These are phyloP conservation scores for Echeneis naucrates DNA, from an alignment of 2,797 vertebrate genomes.

Conservation along the genomic window DNA sequence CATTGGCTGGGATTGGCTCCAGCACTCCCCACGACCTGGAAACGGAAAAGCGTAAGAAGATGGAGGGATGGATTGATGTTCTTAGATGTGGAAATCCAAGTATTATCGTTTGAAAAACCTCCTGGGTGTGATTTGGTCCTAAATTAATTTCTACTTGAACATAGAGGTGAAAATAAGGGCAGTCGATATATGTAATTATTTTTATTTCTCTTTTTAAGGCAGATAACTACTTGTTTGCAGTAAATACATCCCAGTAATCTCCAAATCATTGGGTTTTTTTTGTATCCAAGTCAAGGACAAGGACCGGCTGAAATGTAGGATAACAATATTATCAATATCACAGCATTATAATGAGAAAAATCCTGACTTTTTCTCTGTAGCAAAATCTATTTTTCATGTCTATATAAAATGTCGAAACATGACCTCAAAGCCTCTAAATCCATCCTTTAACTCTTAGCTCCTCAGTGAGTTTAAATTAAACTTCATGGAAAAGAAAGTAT, in stretches of 20 bases:
- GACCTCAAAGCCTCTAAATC: not conserved
- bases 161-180: not conserved
- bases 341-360: not conserved
- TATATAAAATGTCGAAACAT: not conserved
- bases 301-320: not conserved
- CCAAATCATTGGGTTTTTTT: not conserved
- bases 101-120: not conserved
- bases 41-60: too few relatives aligned
- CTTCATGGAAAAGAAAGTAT: not conserved
- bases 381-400: not conserved
- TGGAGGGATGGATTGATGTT: too few relatives aligned
- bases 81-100: not conserved
- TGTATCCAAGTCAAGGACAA: constrained; percentile 1
- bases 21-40: too few relatives aligned
- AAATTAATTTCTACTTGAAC: not conserved
- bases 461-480: not conserved
- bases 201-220: not conserved
- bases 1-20: too few relatives aligned
- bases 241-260: not conserved
- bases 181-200: not conserved
- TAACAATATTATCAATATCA: constrained; percentile 14
- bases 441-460: not conserved
- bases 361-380: not conserved
- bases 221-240: not conserved
- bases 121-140: not conserved